Base-by-base conservation (phyloP, 1,140 invertebrate species). In the Bombus sibiricus region DNA sequence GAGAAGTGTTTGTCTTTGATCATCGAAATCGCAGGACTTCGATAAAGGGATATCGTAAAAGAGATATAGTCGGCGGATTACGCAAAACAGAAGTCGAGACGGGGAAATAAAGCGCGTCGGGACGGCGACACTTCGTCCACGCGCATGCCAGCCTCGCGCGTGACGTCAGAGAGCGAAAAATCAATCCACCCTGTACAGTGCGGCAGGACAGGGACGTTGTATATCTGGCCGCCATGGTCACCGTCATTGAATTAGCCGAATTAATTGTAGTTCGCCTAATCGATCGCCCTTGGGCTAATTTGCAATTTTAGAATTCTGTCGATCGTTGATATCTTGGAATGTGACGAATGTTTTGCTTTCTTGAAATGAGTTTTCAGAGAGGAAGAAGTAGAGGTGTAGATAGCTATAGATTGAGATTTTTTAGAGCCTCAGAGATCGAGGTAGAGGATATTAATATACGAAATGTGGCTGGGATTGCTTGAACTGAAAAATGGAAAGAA, bases 91-190 rank as follows among this genome's bases (percentile, higher is more conserved):
- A 68, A n/a, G 76, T 72, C 25, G 9, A 32, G 41, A 74, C 4
- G 22, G 1, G 10, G 10, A 57, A 75, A 68, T 53, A 81, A 79
- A 62, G 34, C 69, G 74, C 34, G 64, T 79, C 71, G 47, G 43
- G 66, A 57, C 47, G 85, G 39, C 12, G 37, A 66, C 73, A 85
- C 43, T 66, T 62, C 25, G 37, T 43, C 34, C 81, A 72, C 86
- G 92, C 93, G 93, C 93, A 93, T 93, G 92, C 84, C 88, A 86
- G 85, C 83, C 88, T 85, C 82, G 73, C 28, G 28, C 12, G 86
- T 93, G 93, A 93, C 93, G 93, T 93, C 90, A 92, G 86, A 69
- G 72, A 79, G 82, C 80, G 91, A 92, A 93, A 93, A 93, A 93
- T 93, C 93, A 92, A 93, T 93, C 90, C 92, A 91, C 88, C 88